Conservation (phyloP, 1,140 invertebrate genomes). For the Lordiphosa clarofinis region DNA sequence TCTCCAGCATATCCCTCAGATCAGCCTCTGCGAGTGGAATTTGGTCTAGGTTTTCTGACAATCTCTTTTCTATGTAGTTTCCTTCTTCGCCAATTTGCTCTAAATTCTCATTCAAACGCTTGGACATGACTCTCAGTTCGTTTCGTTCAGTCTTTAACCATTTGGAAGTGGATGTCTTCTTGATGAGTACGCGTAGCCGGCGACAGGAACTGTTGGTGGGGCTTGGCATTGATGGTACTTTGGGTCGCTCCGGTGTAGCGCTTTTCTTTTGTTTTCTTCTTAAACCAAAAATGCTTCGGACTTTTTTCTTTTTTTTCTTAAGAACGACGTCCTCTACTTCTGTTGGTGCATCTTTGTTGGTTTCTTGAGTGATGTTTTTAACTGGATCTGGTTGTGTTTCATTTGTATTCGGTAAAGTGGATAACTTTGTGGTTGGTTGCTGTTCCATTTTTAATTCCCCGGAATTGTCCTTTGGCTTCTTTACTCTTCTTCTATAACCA, state of each 20-base stretch:
- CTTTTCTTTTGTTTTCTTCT: too few relatives aligned
- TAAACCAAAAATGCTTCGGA: too few relatives aligned
- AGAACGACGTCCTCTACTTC: neutral
- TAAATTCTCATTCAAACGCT: neutral
- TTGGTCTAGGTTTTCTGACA: too few relatives aligned
- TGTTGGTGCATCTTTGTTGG: neutral
- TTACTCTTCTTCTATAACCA: neutral
- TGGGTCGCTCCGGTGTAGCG: neutral
- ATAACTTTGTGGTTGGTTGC: too few relatives aligned
- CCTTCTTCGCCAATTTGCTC: neutral
- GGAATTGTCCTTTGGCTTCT: neutral
- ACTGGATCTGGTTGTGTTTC: too few relatives aligned
- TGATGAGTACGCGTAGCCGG: slow-evolving; percentile 38
- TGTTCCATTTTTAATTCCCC: neutral
- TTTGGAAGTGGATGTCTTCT: slow-evolving; percentile 14
- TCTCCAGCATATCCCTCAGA: too few relatives aligned
- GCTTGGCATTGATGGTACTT: slow-evolving; percentile 1
- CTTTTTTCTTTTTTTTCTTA: too few relatives aligned
- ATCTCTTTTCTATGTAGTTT: too few relatives aligned
- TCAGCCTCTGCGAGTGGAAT: too few relatives aligned
- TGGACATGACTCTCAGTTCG: neutral
- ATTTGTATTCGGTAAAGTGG: too few relatives aligned
- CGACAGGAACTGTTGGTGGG: slow-evolving; percentile 15
- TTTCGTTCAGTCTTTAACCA: neutral
- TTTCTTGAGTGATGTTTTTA: neutral